Base-by-base conservation (phyloP, 2,888 invertebrate genomes). In the Chrysomela aeneicollis region DNA sequence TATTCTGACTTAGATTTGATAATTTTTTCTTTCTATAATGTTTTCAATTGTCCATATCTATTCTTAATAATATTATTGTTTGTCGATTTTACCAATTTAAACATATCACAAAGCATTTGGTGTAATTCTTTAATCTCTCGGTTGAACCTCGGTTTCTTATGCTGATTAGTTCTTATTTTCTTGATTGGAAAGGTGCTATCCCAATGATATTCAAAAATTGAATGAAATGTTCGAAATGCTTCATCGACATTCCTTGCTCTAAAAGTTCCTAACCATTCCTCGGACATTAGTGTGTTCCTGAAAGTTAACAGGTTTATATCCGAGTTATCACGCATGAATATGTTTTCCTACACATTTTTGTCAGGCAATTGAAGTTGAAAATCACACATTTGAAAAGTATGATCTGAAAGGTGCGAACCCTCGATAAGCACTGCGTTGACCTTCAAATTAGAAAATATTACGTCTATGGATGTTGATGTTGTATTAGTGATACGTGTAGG, bases 31-130 rank as follows among this genome's bases (percentile, higher is more conserved):
- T 42, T 42, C 2, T 42, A 42, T 26, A 26, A 6, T 6, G 3
- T 26, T 26, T 6, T 26, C 26, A 26, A 6, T 35, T 35, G 35
- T 35, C 12, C 35, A 35, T 35, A 35, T 12, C 35, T 35, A 2
- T 35, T 9, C 12, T 12, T 35, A 12, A 35, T 35, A 9, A 35
- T 35, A 10, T 52, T 21, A 30, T 52, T 52, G 12, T 50, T 21
- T 18, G n/a, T 22, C 12, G 50, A 50, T 50, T 50, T 50, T 5
- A 21, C 10, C 12, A 51, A 8, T 51, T 51, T 51, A 22, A 22
- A 26, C 9, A 51, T 52, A 32, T 52, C 52, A 52, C 52, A 32
- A n/a, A 52, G 30, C 18, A 52, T 52, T 52, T 52, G 52, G 32
- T 52, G 30, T 0, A 30, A 30, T 15, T 32, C 32, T n/a, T 30